A percentile compares a stretch with the other conserved stretches of the same genome.
Evolutionary conservation across 2,888 invertebrate species (phyloP).

Genomic region (Tachystola acroxantha): DNA sequence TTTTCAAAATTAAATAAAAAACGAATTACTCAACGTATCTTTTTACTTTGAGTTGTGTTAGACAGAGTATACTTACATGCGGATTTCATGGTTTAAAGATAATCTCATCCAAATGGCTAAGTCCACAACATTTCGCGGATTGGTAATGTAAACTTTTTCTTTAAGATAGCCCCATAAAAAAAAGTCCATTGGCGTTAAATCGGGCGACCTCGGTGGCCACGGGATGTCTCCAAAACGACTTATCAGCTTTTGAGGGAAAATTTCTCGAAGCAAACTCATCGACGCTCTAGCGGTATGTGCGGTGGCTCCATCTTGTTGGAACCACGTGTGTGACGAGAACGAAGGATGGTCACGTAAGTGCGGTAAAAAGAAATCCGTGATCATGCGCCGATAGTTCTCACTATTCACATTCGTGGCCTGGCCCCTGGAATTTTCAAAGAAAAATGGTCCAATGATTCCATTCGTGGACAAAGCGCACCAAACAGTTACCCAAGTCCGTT

Average conservation of each 20-base stretch:
- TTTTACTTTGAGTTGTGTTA: constrained; percentile 1
- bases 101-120: too few relatives aligned
- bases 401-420: constrained; percentile 6
- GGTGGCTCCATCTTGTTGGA: constrained; percentile 14
- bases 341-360: constrained; percentile 3
- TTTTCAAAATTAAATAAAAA: constrained; percentile 7
- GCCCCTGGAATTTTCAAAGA: constrained; percentile 13
- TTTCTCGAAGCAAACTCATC: constrained; percentile 8
- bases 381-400: constrained; percentile 12
- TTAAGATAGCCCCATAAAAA: constrained; percentile 18
- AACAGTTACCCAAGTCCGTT: too few relatives aligned
- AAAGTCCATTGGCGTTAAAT: constrained; percentile 19
- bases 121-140: constrained; percentile 8
- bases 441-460: constrained; percentile 17
- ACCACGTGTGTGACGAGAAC: constrained; percentile 11
- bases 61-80: too few relatives aligned
- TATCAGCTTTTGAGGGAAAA: constrained; percentile 2
- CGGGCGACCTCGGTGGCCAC: constrained; percentile 19
- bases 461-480: constrained; percentile 15
- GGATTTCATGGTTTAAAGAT: constrained; percentile 11
- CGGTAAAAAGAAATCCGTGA: constrained; percentile 11
- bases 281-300: constrained; percentile 11
- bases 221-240: constrained; percentile 7
- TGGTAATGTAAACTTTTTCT: constrained; percentile 14
- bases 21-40: not conserved